These are phyloP conservation scores for Dicyrtoma fusca DNA, from an alignment of 2,888 invertebrate species.

Conservation along the genomic window DNA sequence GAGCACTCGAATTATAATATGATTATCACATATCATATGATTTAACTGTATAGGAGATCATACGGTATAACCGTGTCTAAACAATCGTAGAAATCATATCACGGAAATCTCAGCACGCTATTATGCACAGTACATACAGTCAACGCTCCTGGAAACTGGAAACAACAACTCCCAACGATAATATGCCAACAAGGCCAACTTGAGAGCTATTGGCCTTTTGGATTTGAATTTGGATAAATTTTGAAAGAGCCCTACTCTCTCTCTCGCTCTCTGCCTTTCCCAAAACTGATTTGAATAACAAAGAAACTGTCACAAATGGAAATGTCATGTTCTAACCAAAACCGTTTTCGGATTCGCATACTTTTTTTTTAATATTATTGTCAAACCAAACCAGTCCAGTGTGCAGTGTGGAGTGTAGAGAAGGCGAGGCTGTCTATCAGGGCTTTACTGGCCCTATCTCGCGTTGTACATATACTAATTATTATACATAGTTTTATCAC, in stretches of 20 bases:
- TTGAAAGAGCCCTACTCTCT: slow-evolving; percentile 8
- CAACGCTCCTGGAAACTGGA: too few species aligned
- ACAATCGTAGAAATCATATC: too few species aligned
- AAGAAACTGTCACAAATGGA: slow-evolving; percentile 54
- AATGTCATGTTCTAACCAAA: slow-evolving; percentile 51
- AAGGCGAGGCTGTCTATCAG: slow-evolving; percentile 20
- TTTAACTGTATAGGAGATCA: neutral
- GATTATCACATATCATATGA: neutral
- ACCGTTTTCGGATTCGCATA: slow-evolving; percentile 46
- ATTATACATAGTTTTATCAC: slow-evolving; percentile 13
- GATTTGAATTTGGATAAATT: neutral
- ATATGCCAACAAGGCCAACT: too few species aligned
- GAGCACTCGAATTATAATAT: too few species aligned
- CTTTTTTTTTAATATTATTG: slow-evolving; percentile 5
- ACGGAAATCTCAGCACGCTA: too few species aligned
- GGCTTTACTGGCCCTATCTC: too few species aligned
- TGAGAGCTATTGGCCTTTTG: slow-evolving; percentile 12
- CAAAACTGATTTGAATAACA: slow-evolving; percentile 53
- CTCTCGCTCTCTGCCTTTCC: slow-evolving; percentile 15
- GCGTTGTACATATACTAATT: too few species aligned
- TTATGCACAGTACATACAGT: too few species aligned
- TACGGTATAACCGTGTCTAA: neutral
- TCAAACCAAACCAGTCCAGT: neutral
- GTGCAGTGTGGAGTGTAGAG: slow-evolving; percentile 5
- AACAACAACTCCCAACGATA: too few species aligned